A percentile compares a stretch with the other conserved stretches of the same genome.
These are phyloP conservation scores for Lutraria rhynchaena DNA, from an alignment of 1,140 invertebrate genomes.

Conservation along the genomic window DNA sequence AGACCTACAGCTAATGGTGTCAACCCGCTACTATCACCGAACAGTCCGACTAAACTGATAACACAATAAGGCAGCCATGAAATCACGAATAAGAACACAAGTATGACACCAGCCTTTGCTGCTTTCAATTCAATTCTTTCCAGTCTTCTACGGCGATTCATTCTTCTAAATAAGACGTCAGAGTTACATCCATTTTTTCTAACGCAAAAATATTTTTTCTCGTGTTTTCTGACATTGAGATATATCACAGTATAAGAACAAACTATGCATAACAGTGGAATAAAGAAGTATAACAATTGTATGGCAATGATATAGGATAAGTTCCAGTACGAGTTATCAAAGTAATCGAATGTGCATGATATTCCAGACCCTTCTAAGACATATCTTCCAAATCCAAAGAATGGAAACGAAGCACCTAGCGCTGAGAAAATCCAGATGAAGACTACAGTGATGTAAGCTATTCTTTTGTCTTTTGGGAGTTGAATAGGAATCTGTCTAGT, in stretches of 20 bases:
- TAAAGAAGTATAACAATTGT: conserved; percentile 1
- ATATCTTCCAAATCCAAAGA: conserved; percentile 12
- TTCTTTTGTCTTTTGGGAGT: not conserved
- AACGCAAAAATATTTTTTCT: conserved; percentile 3
- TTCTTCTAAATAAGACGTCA: not conserved
- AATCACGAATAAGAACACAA: not conserved
- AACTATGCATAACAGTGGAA: not conserved
- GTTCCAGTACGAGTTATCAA: not conserved
- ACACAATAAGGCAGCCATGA: conserved; percentile 13
- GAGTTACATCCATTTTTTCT: not conserved
- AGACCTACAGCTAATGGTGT: not conserved
- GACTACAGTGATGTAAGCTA: not conserved
- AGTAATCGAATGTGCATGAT: not conserved
- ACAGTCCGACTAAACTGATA: not conserved
- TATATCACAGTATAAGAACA: not conserved
- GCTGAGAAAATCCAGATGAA: not conserved
- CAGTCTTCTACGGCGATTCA: not conserved
- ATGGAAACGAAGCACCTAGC: not conserved
- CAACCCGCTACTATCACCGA: not conserved
- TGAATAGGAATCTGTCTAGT: not conserved
- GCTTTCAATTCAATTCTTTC: conserved; percentile 3
- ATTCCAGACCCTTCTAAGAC: conserved; percentile 3
- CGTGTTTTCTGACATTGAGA: conserved; percentile 8
- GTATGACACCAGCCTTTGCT: conserved; percentile 1
- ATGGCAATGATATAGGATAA: not conserved